Base-by-base conservation (phyloP, 2,888 invertebrate genomes). In the Clusia tigrina region DNA sequence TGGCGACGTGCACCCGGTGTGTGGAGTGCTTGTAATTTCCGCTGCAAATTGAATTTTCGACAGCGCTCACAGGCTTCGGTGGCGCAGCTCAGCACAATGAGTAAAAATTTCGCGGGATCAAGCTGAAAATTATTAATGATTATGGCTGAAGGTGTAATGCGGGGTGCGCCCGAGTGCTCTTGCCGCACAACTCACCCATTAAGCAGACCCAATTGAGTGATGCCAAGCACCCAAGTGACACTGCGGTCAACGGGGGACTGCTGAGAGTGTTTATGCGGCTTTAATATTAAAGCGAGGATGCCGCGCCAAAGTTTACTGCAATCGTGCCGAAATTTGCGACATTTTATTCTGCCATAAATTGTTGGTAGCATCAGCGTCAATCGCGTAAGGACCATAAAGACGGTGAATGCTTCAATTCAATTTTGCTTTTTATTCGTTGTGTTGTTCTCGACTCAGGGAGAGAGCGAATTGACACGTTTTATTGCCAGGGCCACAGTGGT, bases 271-370 rank as follows among this genome's bases (percentile, higher is more conserved):
- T n/a, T n/a, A n/a, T n/a, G n/a, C n/a, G n/a, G n/a, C n/a, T n/a
- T n/a, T n/a, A n/a, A n/a, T n/a, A n/a, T n/a, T n/a, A n/a, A n/a
- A n/a, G n/a, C n/a, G n/a, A n/a, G n/a, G n/a, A n/a, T n/a, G n/a
- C n/a, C n/a, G n/a, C n/a, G n/a, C n/a, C n/a, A n/a, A n/a, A n/a
- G n/a, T 32, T 32, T 32, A 9, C 32, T 32, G 32, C 12, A 32
- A 12, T 12, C 12, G 6, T 32, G 6, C 32, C 32, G 12, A 32
- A 32, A 32, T 32, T 32, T 32, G 32, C 12, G n/a, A n/a, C n/a
- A n/a, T 32, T 32, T 32, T 32, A 32, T 32, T 32, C 12, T 12
- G 22, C 48, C 48, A 48, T 48, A 48, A 48, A 48, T 48, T 48
- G 48, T 22, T 15, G 5, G 48, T 48, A 48, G 2, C 48, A 48